These are phyloP conservation scores for Limanda limanda DNA, from an alignment of 2,113 vertebrate species.

Conservation along the genomic window DNA sequence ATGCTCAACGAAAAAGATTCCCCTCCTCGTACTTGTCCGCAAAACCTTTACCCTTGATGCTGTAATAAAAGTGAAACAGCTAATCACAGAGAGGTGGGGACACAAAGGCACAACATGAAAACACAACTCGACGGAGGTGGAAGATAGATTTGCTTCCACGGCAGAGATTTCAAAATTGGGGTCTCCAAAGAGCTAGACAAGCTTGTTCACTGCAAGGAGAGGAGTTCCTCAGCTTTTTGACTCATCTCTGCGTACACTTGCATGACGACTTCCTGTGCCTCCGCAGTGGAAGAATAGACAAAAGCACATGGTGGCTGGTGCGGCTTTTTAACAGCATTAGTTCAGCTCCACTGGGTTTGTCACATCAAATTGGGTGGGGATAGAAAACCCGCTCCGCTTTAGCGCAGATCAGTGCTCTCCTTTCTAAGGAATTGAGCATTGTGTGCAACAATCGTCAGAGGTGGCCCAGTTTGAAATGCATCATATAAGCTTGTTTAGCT, in stretches of 20 bases:
- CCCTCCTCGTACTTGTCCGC: constrained; percentile 23
- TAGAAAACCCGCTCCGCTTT: constrained; percentile 62
- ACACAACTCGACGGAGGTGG: neutral
- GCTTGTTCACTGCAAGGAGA: constrained; percentile 1
- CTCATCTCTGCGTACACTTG: constrained; percentile 15
- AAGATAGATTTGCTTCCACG: constrained; percentile 6
- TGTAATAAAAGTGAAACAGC: constrained; percentile 25
- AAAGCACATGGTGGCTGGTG: constrained; percentile 47
- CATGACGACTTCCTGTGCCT: constrained; percentile 4
- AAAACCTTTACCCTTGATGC: constrained; percentile 28
- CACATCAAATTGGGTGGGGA: constrained; percentile 59
- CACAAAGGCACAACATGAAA: neutral
- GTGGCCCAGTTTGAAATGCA: constrained; percentile 64
- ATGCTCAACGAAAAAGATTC: constrained; percentile 10
- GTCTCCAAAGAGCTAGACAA: neutral
- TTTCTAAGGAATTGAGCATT: constrained; percentile 58
- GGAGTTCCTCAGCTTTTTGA: constrained; percentile 18
- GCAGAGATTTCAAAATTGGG: constrained; percentile 20
- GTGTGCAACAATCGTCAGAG: constrained; percentile 52
- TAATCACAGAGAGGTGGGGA: constrained; percentile 1
- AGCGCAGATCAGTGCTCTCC: constrained; percentile 62
- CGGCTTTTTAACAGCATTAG: constrained; percentile 71
- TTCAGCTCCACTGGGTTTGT: constrained; percentile 68
- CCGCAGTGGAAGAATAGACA: constrained; percentile 35
- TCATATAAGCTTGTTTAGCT: constrained; percentile 49